These are phyloP conservation scores for Bicyclus anynana DNA, from an alignment of 1,140 invertebrate species.

Conservation along the genomic window DNA sequence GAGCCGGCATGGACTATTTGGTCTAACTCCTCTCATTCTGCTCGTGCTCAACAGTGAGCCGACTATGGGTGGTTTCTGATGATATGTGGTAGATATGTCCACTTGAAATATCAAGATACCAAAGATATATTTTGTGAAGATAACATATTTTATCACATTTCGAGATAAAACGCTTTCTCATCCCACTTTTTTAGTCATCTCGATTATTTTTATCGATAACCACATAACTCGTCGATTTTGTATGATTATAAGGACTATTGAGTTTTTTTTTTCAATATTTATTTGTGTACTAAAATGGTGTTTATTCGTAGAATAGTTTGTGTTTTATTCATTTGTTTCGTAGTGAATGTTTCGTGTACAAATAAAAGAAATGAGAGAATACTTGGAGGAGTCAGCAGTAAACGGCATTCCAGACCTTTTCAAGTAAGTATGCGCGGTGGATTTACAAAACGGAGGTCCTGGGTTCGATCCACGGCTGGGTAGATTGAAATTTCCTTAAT, in stretches of 20 bases:
- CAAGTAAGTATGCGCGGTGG: no score
- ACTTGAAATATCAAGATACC: slow-evolving; percentile 3
- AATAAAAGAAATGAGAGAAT: slow-evolving; percentile 29
- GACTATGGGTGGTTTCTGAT: no score
- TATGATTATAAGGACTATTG: not conserved
- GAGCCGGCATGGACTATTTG: no score
- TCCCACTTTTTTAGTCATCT: not conserved
- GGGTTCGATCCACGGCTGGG: no score
- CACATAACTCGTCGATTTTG: not conserved
- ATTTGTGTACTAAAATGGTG: not conserved
- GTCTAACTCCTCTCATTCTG: no score
- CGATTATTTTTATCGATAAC: not conserved
- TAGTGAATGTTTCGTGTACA: slow-evolving; percentile 13
- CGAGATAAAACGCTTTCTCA: not conserved
- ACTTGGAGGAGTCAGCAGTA: slow-evolving; percentile 31
- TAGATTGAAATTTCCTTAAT: no score
- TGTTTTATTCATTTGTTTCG: no score
- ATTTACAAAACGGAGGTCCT: no score
- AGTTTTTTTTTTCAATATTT: not conserved
- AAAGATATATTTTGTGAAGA: slow-evolving; percentile 11
- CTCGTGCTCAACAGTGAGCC: no score
- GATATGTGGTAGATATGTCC: no score
- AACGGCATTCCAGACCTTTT: slow-evolving; percentile 42
- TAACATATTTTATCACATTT: slow-evolving; percentile 13
- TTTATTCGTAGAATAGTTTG: no score